phyloP scores from a whole-genome alignment of 2,888 invertebrate species.

The Philhelius pedissequus region DNA sequence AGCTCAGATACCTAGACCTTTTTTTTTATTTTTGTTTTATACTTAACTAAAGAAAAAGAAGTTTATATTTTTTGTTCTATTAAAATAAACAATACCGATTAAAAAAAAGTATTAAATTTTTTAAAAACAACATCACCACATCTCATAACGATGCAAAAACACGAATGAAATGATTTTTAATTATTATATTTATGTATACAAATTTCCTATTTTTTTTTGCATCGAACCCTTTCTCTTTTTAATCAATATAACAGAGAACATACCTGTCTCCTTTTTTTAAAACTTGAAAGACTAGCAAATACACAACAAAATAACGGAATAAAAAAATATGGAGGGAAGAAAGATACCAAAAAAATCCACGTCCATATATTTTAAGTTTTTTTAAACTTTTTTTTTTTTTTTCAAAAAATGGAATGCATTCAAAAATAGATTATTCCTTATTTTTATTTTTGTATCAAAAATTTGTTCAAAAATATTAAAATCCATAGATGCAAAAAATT shows the following conservation, averaged over 20 bases:
- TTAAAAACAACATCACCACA: slow-evolving; percentile 66
- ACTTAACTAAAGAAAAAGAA: slow-evolving; percentile 41
- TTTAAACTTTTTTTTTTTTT: slow-evolving; percentile 1
- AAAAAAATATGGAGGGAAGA: slow-evolving; percentile 40
- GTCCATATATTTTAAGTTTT: slow-evolving; percentile 56
- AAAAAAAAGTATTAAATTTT: slow-evolving; percentile 11
- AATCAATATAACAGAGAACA: slow-evolving; percentile 47
- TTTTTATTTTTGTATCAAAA: slow-evolving; percentile 33
- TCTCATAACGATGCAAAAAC: slow-evolving; percentile 65
- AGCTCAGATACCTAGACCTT: slow-evolving; percentile 27
- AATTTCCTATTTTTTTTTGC: background rate
- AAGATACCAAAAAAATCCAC: slow-evolving; percentile 51
- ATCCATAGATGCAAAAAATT: slow-evolving; percentile 65
- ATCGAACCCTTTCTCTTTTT: slow-evolving; percentile 24
- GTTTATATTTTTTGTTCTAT: background rate
- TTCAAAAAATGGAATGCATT: slow-evolving; percentile 61
- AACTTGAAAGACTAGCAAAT: slow-evolving; percentile 50
- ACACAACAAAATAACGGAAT: slow-evolving; percentile 43
- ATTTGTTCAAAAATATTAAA: slow-evolving; percentile 34
- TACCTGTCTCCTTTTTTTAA: slow-evolving; percentile 65
- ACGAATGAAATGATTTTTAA: slow-evolving; percentile 39
- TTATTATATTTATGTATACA: background rate
- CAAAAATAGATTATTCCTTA: slow-evolving; percentile 58
- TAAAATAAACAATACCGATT: slow-evolving; percentile 11
- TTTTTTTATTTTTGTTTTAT: no score